Base-by-base conservation (phyloP, 2,797 vertebrate genomes). In the Pseudochaenichthys georgianus region DNA sequence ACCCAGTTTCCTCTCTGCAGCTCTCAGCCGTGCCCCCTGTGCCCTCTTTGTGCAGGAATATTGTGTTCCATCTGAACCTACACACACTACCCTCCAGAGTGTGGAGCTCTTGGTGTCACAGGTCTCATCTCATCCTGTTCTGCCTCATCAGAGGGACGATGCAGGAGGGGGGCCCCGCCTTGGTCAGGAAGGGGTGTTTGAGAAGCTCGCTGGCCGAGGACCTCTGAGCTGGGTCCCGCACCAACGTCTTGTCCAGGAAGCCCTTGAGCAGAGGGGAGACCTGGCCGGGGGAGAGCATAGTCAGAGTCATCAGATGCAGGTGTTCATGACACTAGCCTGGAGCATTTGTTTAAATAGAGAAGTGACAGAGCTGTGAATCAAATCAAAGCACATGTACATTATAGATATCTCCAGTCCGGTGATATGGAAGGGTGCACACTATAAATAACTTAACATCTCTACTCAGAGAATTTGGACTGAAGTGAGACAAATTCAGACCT, bases 71-170 rank as follows among this genome's bases (percentile, higher is more conserved):
- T 38, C 72, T 67, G 81, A 85, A 70, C 83, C 77, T 55, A 66
- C 72, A 50, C 69, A 45, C 31, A 9, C 52, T 9, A 62, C 67
- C 62, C 77, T 64, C 76, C 68, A 31, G 52, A 43, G 64, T 63
- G 66, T 10, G 34, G 76, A 80, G 63, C 71, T 55, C 60, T 48
- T 1, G 31, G 42, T 0, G 75, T 71, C 19, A 3, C 69, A 0
- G 0, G 55, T 70, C 86, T 99, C 97, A 99, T 95, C 95, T 96
- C 90, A 96, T 95, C 67, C 97, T 91, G 89, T 99, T 97, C 88
- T 97, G 97, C 52, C 97, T 95, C 97, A 99, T 98, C 80, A 98
- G 95, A 7, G 97, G 97, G 62, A 98, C 96, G n/a, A 99, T 98
- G 94, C 96, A 96, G 71, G 97, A 95, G 0, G 97, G 97, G 0